phyloP scores from a whole-genome alignment of 2,113 vertebrate species.

The Callaeas wilsoni region DNA sequence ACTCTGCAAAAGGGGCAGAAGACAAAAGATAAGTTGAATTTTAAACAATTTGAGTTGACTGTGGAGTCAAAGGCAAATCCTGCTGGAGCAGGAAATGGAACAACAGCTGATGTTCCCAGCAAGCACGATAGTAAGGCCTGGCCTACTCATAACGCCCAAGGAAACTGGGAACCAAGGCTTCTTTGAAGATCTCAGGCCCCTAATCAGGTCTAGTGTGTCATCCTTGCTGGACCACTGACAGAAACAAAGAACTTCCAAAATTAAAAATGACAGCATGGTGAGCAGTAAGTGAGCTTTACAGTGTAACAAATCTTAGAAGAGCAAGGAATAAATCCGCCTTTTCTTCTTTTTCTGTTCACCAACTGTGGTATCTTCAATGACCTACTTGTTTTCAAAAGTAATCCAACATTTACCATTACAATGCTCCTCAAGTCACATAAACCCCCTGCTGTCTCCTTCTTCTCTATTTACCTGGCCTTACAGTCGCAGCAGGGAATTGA shows the following conservation, averaged over 20 bases:
- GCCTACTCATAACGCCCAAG: not conserved
- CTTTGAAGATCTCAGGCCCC: not conserved
- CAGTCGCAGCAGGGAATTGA: constrained; percentile 22
- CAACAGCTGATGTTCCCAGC: not conserved
- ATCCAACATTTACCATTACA: constrained; percentile 50
- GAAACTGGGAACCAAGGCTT: not conserved
- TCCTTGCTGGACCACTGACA: not conserved
- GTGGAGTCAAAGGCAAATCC: not conserved
- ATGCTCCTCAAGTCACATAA: constrained; percentile 43
- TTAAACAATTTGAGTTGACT: not conserved
- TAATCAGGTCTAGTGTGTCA: not conserved
- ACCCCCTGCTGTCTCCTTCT: constrained; percentile 38
- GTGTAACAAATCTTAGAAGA: constrained; percentile 24
- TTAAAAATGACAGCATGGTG: not conserved
- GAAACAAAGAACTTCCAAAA: not conserved
- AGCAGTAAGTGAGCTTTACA: not conserved
- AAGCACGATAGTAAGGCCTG: not conserved
- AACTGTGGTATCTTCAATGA: constrained; percentile 1
- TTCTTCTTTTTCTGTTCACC: not conserved
- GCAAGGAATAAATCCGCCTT: not conserved
- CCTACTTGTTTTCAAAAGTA: constrained; percentile 54
- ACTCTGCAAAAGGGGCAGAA: not conserved
- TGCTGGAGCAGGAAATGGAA: not conserved
- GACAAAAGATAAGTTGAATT: not conserved
- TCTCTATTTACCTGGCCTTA: constrained; percentile 51